These are phyloP conservation scores for Dendronephthya gigantea DNA, from an alignment of 64 coral and sea anemone species.

Conservation along the genomic window DNA sequence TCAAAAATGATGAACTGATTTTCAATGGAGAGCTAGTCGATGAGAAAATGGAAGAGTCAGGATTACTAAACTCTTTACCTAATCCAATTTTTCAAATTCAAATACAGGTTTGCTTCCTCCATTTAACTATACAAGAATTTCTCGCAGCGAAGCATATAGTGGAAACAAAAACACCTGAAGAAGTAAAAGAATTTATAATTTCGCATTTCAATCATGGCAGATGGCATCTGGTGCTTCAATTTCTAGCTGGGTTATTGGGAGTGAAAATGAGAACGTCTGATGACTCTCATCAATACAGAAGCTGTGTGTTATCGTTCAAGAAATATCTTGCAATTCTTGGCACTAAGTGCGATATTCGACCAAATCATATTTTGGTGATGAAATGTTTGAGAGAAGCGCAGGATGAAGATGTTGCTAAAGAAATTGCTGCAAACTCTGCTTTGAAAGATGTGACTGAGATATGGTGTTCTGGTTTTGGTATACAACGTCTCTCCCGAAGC, in stretches of 20 bases:
- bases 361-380: not conserved
- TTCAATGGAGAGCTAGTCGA: not conserved
- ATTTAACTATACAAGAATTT: conserved; percentile 11
- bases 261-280: not conserved
- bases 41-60: not conserved
- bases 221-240: not conserved
- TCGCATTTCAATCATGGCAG: not conserved
- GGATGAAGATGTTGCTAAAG: not conserved
- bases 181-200: not conserved
- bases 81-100: not conserved
- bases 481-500: not conserved
- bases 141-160: not conserved
- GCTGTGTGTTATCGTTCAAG: not conserved
- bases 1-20: not conserved
- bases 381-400: not conserved
- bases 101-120: not conserved
- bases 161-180: not conserved
- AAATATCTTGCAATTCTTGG: not conserved
- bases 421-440: not conserved
- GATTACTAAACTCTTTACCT: not conserved
- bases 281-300: too few species aligned
- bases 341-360: not conserved
- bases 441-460: not conserved
- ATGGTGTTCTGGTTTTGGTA: not conserved
- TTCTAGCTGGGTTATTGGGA: conserved; percentile 2